phyloP scores from a whole-genome alignment of 2,113 vertebrate genomes.

The Syngnathus typhle region DNA sequence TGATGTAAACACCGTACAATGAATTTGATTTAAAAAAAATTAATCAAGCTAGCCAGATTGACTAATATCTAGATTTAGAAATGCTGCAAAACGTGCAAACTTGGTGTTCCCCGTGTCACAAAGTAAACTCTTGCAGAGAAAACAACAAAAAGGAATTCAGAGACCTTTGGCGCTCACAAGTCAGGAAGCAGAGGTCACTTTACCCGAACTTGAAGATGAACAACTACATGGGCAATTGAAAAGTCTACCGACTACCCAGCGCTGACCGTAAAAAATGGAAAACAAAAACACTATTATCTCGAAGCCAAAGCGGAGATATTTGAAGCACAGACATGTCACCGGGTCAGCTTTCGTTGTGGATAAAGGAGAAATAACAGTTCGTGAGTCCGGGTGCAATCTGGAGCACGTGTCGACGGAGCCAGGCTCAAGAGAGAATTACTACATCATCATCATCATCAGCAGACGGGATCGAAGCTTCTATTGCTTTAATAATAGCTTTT shows the following conservation, averaged over 20 bases:
- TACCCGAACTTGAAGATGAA: constrained; percentile 26
- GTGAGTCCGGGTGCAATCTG: constrained; percentile 23
- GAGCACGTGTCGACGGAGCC: constrained; percentile 1
- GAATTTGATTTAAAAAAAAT: background rate
- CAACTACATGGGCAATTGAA: constrained; percentile 6
- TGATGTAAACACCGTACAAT: background rate
- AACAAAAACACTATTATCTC: constrained; percentile 34
- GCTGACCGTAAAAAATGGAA: constrained; percentile 15
- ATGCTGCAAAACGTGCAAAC: background rate
- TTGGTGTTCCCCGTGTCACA: background rate
- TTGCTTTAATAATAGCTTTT: background rate
- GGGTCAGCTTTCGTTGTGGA: constrained; percentile 26
- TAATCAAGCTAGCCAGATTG: too few species aligned
- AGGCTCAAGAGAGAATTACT: constrained; percentile 18
- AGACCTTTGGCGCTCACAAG: constrained; percentile 15
- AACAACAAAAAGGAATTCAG: constrained; percentile 30
- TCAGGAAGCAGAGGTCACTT: constrained; percentile 22
- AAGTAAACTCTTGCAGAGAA: constrained; percentile 8
- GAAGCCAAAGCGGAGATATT: constrained; percentile 25
- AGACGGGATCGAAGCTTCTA: constrained; percentile 34
- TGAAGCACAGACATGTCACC: constrained; percentile 35
- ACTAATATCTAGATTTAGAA: background rate
- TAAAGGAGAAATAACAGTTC: constrained; percentile 10
- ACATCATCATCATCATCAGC: constrained; percentile 35
- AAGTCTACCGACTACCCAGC: constrained; percentile 13